Conservation (phyloP, 2,797 vertebrate genomes). For the Epinephelus malabaricus region DNA sequence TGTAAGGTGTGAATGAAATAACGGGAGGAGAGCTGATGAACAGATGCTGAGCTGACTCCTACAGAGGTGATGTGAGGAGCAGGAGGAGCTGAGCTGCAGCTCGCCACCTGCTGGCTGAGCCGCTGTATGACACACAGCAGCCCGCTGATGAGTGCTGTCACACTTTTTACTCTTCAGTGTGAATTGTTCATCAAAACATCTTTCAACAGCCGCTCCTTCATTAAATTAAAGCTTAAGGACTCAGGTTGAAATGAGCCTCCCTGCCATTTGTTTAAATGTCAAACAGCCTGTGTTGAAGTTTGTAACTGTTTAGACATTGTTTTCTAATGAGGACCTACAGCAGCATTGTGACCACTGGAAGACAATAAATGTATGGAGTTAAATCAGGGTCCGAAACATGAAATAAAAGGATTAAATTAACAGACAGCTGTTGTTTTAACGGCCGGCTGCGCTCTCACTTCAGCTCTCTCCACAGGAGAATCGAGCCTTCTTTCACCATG, state of each 20-base stretch:
- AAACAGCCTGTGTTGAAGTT: no score
- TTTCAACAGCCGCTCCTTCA: no score
- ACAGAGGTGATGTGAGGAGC: background rate
- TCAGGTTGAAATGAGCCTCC: no score
- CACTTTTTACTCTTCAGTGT: no score
- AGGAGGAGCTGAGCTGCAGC: background rate
- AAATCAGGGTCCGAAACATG: background rate
- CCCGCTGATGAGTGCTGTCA: no score
- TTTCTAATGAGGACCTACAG: no score
- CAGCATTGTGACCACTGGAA: background rate
- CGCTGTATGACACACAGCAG: no score
- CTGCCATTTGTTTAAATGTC: no score
- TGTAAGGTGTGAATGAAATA: background rate
- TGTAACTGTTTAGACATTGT: no score
- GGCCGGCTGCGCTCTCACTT: background rate
- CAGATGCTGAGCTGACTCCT: conserved; percentile 26
- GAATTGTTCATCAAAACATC: no score
- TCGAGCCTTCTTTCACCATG: conserved; percentile 9
- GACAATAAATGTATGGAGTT: background rate
- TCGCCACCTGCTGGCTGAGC: conserved; percentile 74
- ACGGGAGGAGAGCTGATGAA: conserved; percentile 6
- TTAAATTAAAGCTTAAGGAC: no score
- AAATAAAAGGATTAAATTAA: conserved; percentile 2
- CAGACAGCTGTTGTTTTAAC: background rate
- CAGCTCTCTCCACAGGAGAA: background rate